phyloP scores from a whole-genome alignment of 1,140 invertebrate genomes.

The Hypothenemus hampei region DNA sequence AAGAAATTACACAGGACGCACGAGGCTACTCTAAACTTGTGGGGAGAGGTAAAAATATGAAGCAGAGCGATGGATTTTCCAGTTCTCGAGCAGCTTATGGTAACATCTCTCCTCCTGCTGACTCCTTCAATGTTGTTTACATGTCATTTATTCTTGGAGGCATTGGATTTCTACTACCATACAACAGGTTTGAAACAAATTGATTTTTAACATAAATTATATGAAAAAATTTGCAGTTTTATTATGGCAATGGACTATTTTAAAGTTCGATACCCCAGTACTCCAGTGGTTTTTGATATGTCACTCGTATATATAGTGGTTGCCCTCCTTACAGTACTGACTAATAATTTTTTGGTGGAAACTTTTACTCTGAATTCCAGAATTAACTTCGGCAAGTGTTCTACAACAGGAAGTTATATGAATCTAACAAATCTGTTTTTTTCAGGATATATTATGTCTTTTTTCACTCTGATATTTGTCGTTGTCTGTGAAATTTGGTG shows the following conservation, averaged over 20 bases:
- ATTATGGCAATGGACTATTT: conserved; percentile 88
- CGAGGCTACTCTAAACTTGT: conserved; percentile 44
- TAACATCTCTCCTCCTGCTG: conserved; percentile 63
- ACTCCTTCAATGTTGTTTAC: conserved; percentile 74
- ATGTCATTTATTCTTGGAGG: conserved; percentile 76
- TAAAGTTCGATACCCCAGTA: conserved; percentile 73
- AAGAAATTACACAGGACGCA: conserved; percentile 32
- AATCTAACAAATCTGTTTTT: conserved; percentile 18
- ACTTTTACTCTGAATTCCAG: conserved; percentile 74
- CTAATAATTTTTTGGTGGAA: conserved; percentile 82
- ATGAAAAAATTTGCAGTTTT: conserved; percentile 67
- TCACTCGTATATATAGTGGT: conserved; percentile 83
- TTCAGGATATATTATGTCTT: conserved; percentile 76
- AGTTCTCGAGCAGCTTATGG: conserved; percentile 49
- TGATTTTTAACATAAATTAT: background rate
- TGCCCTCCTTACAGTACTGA: conserved; percentile 78
- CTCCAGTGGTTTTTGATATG: conserved; percentile 87
- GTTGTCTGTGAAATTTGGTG: conserved; percentile 80
- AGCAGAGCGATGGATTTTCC: conserved; percentile 45
- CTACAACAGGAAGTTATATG: too few relatives aligned
- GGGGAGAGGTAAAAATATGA: conserved; percentile 50
- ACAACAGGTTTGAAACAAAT: conserved; percentile 68
- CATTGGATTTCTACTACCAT: conserved; percentile 85
- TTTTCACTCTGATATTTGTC: conserved; percentile 75
- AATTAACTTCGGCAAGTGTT: conserved; percentile 71